These are phyloP conservation scores for Hydrotaea diabolus DNA, from an alignment of 2,888 invertebrate species.

Conservation along the genomic window DNA sequence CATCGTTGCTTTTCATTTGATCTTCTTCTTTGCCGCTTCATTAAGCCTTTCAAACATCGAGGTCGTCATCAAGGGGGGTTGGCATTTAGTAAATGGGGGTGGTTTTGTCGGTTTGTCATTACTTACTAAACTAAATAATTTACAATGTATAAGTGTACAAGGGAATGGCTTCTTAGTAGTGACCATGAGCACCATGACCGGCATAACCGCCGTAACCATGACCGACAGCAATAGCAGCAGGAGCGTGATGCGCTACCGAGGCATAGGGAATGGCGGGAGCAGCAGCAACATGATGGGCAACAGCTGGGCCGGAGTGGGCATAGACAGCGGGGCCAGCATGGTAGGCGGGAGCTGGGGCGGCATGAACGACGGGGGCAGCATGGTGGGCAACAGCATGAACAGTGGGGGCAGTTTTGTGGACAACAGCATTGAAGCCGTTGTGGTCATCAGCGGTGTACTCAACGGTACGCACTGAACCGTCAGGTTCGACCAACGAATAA, in stretches of 20 bases:
- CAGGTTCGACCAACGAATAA: slow-evolving; percentile 81
- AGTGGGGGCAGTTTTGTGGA: slow-evolving; percentile 80
- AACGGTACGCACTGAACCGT: slow-evolving; percentile 81
- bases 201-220: slow-evolving; percentile 76
- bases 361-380: slow-evolving; percentile 72
- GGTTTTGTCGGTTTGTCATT: slow-evolving; percentile 29
- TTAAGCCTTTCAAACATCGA: slow-evolving; percentile 54
- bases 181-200: slow-evolving; percentile 64
- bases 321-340: slow-evolving; percentile 69
- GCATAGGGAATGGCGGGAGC: slow-evolving; percentile 76
- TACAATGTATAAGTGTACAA: slow-evolving; percentile 46
- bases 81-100: slow-evolving; percentile 40
- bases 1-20: slow-evolving; percentile 49
- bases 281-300: slow-evolving; percentile 76
- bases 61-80: slow-evolving; percentile 60
- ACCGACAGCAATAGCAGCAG: slow-evolving; percentile 70
- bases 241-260: slow-evolving; percentile 76
- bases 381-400: slow-evolving; percentile 74
- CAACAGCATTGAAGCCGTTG: slow-evolving; percentile 81
- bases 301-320: slow-evolving; percentile 71
- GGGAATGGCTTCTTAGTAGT: slow-evolving; percentile 59
- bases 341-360: slow-evolving; percentile 69
- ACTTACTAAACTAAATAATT: slow-evolving; percentile 67
- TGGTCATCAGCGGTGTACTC: slow-evolving; percentile 81
- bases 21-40: slow-evolving; percentile 43